Base-by-base conservation (phyloP, 2,113 vertebrate genomes). In the Heterotis niloticus region DNA sequence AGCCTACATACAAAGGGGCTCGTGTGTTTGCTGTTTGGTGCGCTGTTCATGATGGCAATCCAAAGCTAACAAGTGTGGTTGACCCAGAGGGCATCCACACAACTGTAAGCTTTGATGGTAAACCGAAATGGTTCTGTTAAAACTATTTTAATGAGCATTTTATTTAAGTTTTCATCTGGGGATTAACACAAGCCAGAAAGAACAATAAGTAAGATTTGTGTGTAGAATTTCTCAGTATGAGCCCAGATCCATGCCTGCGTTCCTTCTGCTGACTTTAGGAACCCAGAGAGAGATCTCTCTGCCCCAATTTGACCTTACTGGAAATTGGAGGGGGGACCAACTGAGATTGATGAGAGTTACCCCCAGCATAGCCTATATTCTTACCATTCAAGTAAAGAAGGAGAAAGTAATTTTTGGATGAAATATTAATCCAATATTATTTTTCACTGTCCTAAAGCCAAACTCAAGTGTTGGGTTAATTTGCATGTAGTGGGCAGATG, bases 71-170 rank as follows among this genome's bases (percentile, higher is more conserved):
- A 54, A 73, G 34, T 75, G 26, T 75, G 60, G 56, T 62, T 78
- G 44, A 26, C 67, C 67, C 60, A 57, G 20, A 78, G 78, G 18
- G 34, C 18, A 52, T 65, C 57, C 51, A 28, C 29, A n/a, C 34
- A 64, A 52, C 78, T 79, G 57, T 68, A 79, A 64, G 57, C 9
- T 18, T 20, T 52, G 57, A 57, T 29, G 72, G 64, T 64, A 78
- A 69, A 71, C 12, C 24, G 13, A 51, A 52, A 62, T 10, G 4
- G 5, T 59, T 71, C 26, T 62, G 59, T 73, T 79, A 56, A 73
- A 72, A 28, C 57, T 29, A 64, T 59, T 79, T 73, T 79, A 79
- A 79, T 79, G 67, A 67, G 28, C 44, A 52, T 60, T 72, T 72
- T 52, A 64, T 72, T 77, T 65, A 54, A 52, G 57, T 54, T 24